phyloP scores from a whole-genome alignment of 2,113 vertebrate species.

The Entomyzon cyanotis region DNA sequence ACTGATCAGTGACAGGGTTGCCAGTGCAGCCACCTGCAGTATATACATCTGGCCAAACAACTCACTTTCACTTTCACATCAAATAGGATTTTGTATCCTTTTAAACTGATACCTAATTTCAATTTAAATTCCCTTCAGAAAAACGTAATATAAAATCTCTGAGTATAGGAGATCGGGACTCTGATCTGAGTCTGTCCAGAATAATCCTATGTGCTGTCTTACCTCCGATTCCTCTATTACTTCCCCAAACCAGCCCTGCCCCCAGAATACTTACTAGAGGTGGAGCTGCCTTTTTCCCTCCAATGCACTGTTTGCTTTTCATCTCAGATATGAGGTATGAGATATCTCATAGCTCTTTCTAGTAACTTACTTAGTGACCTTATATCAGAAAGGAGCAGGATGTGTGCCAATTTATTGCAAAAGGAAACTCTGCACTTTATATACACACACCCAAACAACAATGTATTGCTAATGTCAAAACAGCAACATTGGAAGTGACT shows the following conservation, averaged over 20 bases:
- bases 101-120: background rate
- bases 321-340: background rate
- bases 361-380: background rate
- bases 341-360: background rate
- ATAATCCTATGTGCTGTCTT: background rate
- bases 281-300: background rate
- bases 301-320: background rate
- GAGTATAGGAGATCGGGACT: background rate
- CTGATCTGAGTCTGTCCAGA: background rate
- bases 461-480: background rate
- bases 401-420: background rate
- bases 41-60: background rate
- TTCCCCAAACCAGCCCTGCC: background rate
- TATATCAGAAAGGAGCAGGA: background rate
- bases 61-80: constrained; percentile 43
- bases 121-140: background rate
- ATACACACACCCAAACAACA: background rate
- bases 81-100: background rate
- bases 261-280: background rate
- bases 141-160: background rate
- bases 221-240: background rate
- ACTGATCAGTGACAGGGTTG: background rate
- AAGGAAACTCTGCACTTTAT: background rate
- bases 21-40: background rate
- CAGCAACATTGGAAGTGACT: background rate